Percentiles rank a stretch among this genome's conserved stretches.
phyloP scores from a whole-genome alignment of 2,113 vertebrate genomes.

The Procapra przewalskii region DNA sequence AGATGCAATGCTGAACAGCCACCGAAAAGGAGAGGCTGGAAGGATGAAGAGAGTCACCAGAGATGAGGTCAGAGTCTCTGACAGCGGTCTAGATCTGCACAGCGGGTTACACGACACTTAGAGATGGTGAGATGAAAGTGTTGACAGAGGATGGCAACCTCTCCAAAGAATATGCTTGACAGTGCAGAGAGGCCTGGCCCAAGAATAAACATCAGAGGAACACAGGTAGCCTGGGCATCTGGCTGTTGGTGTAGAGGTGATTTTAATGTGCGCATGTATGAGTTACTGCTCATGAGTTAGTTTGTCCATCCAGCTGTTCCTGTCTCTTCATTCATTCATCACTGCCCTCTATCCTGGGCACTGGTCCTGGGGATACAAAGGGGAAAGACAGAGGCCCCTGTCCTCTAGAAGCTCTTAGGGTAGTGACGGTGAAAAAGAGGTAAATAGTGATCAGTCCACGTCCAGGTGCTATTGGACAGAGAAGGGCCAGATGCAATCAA shows the following conservation, averaged over 20 bases:
- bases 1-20: neutral
- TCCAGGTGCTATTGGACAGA: neutral
- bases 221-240: neutral
- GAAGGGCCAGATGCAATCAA: neutral
- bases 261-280: neutral
- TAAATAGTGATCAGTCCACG: neutral
- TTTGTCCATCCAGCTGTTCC: neutral
- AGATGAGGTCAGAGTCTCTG: neutral
- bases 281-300: neutral
- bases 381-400: neutral
- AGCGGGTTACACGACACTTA: neutral
- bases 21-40: neutral
- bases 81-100: neutral
- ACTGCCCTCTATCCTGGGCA: neutral
- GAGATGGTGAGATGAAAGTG: neutral
- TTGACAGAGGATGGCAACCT: slow-evolving; percentile 27
- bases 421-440: neutral
- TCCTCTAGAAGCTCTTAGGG: neutral
- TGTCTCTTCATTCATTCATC: neutral
- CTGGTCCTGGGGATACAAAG: neutral
- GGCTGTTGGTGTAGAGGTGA: neutral
- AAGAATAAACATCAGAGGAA: neutral
- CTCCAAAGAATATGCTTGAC: neutral
- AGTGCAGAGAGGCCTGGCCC: neutral
- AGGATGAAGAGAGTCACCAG: neutral